Percentiles rank a stretch among this genome's conserved stretches.
These are phyloP conservation scores for Cybosia mesomella DNA, from an alignment of 2,888 invertebrate species.

Conservation along the genomic window DNA sequence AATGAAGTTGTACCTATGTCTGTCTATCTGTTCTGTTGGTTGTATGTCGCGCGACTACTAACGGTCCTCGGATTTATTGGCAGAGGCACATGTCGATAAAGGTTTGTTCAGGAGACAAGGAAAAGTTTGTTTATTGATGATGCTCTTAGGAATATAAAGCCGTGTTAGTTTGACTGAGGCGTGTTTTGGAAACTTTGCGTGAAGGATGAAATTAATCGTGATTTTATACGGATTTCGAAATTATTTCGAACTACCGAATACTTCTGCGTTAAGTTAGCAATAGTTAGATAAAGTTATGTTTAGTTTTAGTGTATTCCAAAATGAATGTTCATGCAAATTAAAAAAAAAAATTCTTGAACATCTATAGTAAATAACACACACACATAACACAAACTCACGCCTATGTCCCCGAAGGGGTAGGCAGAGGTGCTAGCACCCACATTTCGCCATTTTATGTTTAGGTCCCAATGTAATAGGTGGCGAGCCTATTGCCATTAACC, in stretches of 20 bases:
- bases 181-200: not conserved
- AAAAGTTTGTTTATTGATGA: constrained; percentile 26
- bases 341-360: too few relatives aligned
- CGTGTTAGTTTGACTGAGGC: not conserved
- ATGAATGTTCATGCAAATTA: too few relatives aligned
- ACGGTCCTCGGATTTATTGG: constrained; percentile 52
- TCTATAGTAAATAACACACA: too few relatives aligned
- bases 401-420: too few relatives aligned
- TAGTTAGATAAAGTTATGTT: not conserved
- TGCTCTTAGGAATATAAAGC: constrained; percentile 15
- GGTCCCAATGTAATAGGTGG: too few relatives aligned
- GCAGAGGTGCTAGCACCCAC: too few relatives aligned
- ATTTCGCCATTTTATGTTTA: too few relatives aligned
- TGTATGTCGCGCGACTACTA: constrained; percentile 48
- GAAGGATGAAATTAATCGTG: not conserved
- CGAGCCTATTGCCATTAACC: too few relatives aligned
- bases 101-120: constrained; percentile 26
- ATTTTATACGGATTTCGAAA: not conserved
- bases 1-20: constrained; percentile 71
- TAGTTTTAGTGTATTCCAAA: too few relatives aligned
- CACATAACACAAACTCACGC: too few relatives aligned
- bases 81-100: constrained; percentile 41
- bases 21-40: constrained; percentile 47
- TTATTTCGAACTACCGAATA: not conserved
- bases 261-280: not conserved